Base-by-base conservation (phyloP, 2,113 vertebrate species). In the Crypturellus undulatus region DNA sequence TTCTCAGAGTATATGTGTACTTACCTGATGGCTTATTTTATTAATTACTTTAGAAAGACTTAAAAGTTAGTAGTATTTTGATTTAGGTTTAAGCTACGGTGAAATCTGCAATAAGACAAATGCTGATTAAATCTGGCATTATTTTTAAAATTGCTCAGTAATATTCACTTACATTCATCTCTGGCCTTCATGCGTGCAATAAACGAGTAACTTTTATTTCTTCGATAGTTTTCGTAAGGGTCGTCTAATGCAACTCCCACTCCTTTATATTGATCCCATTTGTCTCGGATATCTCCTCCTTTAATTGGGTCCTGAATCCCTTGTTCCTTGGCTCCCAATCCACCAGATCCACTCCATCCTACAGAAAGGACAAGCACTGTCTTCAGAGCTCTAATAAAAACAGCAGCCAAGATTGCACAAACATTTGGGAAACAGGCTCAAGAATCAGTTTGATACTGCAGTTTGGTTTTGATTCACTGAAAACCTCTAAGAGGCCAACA, bases 231-330 rank as follows among this genome's bases (percentile, higher is more conserved):
- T 90, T 99, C 99, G 0, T 99, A 99, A 3, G 99, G 99, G 97
- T 99, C 99, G 0, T 99, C 99, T 81, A 99, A 96, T 4, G 99
- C 98, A 72, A 99, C 99, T 2, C 99, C 99, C 52, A 99, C 99
- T 7, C 99, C 99, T 96, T 99, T 99, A 86, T 99, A 99, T 96
- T 99, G 99, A 98, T 99, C 99, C 99, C 99, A 99, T 93, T 99
- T 99, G 96, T 99, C 99, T 47, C 99, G 97, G 45, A 99, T 95
- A 11, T 99, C 99, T 1, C 99, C 99, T 42, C 99, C 99, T 96
- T 99, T 99, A 95, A 99, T 99, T 52, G 99, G 99, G 96, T 99
- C 99, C 96, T 99, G 99, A 93, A 99, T 99, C n/a, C 99, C 99
- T 89, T 99, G 99, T 82, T 99, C 99, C 94, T 99, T 99, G 43